Base-by-base conservation (phyloP, 2,888 invertebrate genomes). In the Sarcophaga rosellei region DNA sequence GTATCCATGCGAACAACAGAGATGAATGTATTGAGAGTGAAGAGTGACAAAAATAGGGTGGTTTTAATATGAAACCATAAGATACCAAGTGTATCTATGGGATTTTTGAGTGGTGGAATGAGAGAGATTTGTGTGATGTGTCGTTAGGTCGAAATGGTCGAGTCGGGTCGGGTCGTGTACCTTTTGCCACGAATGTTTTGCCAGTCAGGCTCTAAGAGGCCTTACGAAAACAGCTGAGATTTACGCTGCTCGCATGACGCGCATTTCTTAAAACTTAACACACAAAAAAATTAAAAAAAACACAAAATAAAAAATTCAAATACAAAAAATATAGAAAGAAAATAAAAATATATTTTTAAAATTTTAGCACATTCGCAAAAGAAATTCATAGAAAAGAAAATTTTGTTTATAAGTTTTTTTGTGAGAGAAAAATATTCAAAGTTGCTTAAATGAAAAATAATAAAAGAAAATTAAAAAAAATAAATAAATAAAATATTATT, bases 161-260 rank as follows among this genome's bases (percentile, higher is more conserved):
- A 93, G 93, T 93, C 93, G 93, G 93, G 93, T 93, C 93, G 93
- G 93, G 93, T 93, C 93, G 93, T 93, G 93, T 93, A 93, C 93
- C 93, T 93, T 93, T 93, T 93, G 93, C 93, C 93, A 93, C 92
- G 93, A 93, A 92, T 93, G 92, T 93, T 93, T 91, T 93, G 93
- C 92, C 93, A 93, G 93, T 93, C 93, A 93, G 93, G 93, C 93
- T 93, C 93, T 93, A 92, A 92, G 92, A 93, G 93, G 93, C 93
- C 93, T 93, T 93, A 92, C 93, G 93, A 93, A 91, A 91, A 92
- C 92, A 92, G 93, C 91, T 92, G 92, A 92, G 91, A 92, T 92
- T 92, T 91, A 89, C 75, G 90, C 89, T 90, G 90, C 90, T 91
- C 92, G 92, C 92, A 92, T 91, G 92, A 92, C 92, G 92, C 92